A percentile compares a stretch with the other conserved stretches of the same genome.
Conservation (phyloP, 2,888 invertebrate species). For the Helleia helle region DNA sequence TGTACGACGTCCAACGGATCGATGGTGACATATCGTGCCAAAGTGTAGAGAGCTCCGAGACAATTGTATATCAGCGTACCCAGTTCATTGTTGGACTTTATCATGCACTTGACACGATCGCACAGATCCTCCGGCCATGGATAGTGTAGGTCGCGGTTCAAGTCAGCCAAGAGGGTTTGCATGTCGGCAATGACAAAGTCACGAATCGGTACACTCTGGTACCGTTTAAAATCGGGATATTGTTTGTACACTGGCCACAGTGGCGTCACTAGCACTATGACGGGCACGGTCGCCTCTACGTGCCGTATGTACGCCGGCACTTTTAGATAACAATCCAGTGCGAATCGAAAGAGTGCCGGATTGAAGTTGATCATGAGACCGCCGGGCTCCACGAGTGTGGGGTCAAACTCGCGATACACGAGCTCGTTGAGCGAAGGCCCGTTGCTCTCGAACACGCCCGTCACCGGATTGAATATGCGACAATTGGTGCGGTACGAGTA, state of each 20-base stretch:
- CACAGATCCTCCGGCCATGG: slow-evolving; percentile 10
- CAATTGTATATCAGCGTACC: slow-evolving; percentile 8
- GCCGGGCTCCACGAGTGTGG: neutral
- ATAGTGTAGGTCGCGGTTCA: slow-evolving; percentile 3
- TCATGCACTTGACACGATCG: slow-evolving; percentile 1
- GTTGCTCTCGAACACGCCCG: neutral
- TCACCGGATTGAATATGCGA: neutral
- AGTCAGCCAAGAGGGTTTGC: slow-evolving; percentile 10
- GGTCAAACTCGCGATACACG: slow-evolving; percentile 7
- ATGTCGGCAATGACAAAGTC: slow-evolving; percentile 4
- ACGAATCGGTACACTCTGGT: slow-evolving; percentile 9
- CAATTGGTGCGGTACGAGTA: slow-evolving; percentile 4
- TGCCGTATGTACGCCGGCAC: slow-evolving; percentile 10
- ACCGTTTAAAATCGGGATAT: slow-evolving; percentile 7
- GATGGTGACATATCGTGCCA: slow-evolving; percentile 9
- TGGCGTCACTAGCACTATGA: slow-evolving; percentile 4
- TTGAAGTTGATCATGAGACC: neutral
- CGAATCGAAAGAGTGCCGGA: slow-evolving; percentile 9
- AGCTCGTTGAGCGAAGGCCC: slow-evolving; percentile 5
- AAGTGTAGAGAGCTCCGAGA: slow-evolving; percentile 7
- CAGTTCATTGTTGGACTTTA: slow-evolving; percentile 6
- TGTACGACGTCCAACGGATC: slow-evolving; percentile 10
- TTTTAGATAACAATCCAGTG: slow-evolving; percentile 9
- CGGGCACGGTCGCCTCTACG: slow-evolving; percentile 8
- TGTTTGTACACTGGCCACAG: slow-evolving; percentile 10